Evolutionary conservation across 2,797 vertebrate species (phyloP).

Genomic region (Tenualosa thibaudeaui): DNA sequence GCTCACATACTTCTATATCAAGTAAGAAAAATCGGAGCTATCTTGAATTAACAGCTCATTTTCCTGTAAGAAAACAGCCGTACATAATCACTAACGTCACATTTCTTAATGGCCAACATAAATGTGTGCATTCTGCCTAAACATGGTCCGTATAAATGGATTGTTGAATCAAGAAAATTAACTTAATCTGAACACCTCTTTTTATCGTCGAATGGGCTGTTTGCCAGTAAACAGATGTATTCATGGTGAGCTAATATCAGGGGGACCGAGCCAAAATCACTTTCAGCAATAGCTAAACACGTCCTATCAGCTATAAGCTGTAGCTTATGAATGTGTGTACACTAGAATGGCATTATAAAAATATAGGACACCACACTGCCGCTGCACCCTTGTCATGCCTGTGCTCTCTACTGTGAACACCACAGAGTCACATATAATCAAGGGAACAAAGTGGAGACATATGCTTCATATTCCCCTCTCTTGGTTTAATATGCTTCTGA

Average conservation of each 20-base stretch:
- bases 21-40: not conserved
- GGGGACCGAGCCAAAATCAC: not conserved
- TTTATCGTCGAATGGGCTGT: not conserved
- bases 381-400: not conserved
- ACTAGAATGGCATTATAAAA: not conserved
- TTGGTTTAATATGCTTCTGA: not conserved
- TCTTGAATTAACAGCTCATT: not conserved
- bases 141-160: not conserved
- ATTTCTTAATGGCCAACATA: not conserved
- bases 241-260: not conserved
- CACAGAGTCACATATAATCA: not conserved
- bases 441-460: not conserved
- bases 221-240: slow-evolving; percentile 11
- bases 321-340: not conserved
- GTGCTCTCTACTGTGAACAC: not conserved
- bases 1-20: not conserved
- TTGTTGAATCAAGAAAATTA: not conserved
- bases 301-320: not conserved
- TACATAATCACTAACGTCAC: not conserved
- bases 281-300: slow-evolving; percentile 10
- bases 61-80: not conserved
- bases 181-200: not conserved
- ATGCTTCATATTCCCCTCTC: not conserved
- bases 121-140: not conserved
- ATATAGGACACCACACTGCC: not conserved